Percentiles rank a stretch among this genome's conserved stretches.
Conservation (phyloP, 2,888 invertebrate species). For the Gryllus longicercus region DNA sequence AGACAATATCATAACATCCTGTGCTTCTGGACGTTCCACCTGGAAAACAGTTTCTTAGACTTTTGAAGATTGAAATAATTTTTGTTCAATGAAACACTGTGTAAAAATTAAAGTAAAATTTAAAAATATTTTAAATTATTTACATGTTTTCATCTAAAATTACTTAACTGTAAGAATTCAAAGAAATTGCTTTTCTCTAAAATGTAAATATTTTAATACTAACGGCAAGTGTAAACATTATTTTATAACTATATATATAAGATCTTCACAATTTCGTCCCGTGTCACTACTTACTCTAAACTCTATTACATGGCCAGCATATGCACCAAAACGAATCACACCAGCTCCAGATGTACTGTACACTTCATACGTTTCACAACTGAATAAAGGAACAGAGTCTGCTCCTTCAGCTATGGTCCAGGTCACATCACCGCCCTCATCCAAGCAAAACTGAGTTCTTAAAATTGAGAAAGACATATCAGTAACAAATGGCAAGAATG, state of each 20-base stretch:
- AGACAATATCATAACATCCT: constrained; percentile 55
- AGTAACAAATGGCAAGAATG: constrained; percentile 22
- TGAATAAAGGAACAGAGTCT: constrained; percentile 58
- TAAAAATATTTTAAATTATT: neutral
- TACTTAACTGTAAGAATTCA: too few relatives aligned
- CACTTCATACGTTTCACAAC: constrained; percentile 66
- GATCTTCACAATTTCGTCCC: too few relatives aligned
- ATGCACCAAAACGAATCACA: constrained; percentile 58
- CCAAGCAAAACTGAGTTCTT: constrained; percentile 52
- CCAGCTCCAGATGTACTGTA: constrained; percentile 45
- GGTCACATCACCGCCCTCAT: constrained; percentile 61
- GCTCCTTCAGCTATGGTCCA: constrained; percentile 59
- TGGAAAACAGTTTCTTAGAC: constrained; percentile 37
- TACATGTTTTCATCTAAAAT: too few relatives aligned
- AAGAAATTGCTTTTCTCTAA: too few relatives aligned
- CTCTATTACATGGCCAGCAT: constrained; percentile 63
- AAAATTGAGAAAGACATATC: constrained; percentile 34
- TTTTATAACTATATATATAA: too few relatives aligned
- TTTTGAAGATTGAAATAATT: neutral
- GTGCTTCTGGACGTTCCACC: constrained; percentile 53
- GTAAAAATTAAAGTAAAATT: neutral
- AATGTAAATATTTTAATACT: too few relatives aligned
- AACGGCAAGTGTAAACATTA: too few relatives aligned
- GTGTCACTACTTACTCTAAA: constrained; percentile 49
- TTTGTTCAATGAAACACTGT: constrained; percentile 43